Base-by-base conservation (phyloP, 2,888 invertebrate genomes). In the Lagria hirta region DNA sequence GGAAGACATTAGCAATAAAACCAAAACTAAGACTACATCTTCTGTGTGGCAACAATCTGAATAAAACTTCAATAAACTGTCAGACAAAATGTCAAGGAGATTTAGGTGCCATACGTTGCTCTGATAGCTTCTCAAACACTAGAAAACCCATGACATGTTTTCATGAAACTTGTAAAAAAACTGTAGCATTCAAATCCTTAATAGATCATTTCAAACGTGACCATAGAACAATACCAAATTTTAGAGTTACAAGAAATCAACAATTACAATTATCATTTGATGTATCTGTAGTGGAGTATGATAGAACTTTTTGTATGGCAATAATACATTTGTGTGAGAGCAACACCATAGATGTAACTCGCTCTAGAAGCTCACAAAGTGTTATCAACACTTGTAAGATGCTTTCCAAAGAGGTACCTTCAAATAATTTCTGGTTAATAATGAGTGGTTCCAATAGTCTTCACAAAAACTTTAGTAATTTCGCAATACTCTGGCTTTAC, bases 371-470 rank as follows among this genome's bases (percentile, higher is more conserved):
- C 41, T 51, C 60, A 3, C 52, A 57, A 22, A 61, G 60, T 33
- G 57, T 65, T 3, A 58, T 60, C 3, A 61, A 57, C 26, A 61
- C 65, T 0, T 63, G 61, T 40, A 52, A 52, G 17, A 61, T 58
- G 43, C 60, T 68, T 18, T 56, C 51, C 10, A 60, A 61, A 29
- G 59, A 57, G 35, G 45, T 65, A 3, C 64, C 66, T 1, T 28
- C 65, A 5, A 61, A 58, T 33, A 66, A 66, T 2, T 69, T 70
- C 47, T 71, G 70, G 70, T 43, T 71, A 17, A 69, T 71, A 70
- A 63, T 60, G 13, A 66, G 59, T 13, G 67, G 64, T 8, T 66
- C 69, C 4, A 60, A 64, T 33, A 48, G 47, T 17, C 55, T 51
- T 20, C 40, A 43, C 1, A 54, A 56, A 26, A 41, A 43, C 3